A percentile compares a stretch with the other conserved stretches of the same genome.
Conservation (phyloP, 2,888 invertebrate genomes). For the Byasa hedistus region DNA sequence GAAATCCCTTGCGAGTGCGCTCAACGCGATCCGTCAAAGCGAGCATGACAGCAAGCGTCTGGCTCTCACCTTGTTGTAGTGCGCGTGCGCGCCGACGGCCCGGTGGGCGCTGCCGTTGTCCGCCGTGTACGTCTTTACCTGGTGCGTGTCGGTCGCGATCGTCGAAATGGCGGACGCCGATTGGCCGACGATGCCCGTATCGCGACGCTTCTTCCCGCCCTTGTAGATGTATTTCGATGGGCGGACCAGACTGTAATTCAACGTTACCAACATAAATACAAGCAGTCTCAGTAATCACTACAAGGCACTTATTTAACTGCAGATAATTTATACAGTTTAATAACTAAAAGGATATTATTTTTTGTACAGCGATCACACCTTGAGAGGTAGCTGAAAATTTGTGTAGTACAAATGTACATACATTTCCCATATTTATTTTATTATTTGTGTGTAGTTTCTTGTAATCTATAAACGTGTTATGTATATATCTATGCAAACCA, state of each 20-base stretch:
- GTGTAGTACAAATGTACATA: too few relatives aligned
- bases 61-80: slow-evolving; percentile 94
- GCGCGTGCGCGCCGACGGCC: slow-evolving; percentile 88
- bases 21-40: slow-evolving; percentile 10
- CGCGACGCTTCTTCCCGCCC: slow-evolving; percentile 74
- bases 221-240: slow-evolving; percentile 74
- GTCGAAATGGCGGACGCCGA: slow-evolving; percentile 75
- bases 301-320: too few relatives aligned
- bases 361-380: too few relatives aligned
- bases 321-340: too few relatives aligned
- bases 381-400: too few relatives aligned
- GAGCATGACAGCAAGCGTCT: slow-evolving; percentile 55
- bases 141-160: slow-evolving; percentile 84
- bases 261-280: background rate
- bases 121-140: slow-evolving; percentile 97
- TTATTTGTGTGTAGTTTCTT: too few relatives aligned
- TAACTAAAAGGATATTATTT: too few relatives aligned
- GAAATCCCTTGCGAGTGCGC: background rate
- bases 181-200: slow-evolving; percentile 49
- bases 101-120: slow-evolving; percentile 92
- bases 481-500: too few relatives aligned
- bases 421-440: too few relatives aligned
- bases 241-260: slow-evolving; percentile 63
- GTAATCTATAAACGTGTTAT: too few relatives aligned
- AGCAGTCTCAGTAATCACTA: too few relatives aligned